A percentile compares a stretch with the other conserved stretches of the same genome.
These are phyloP conservation scores for Albula glossodonta DNA, from an alignment of 2,113 vertebrate species.

Conservation along the genomic window DNA sequence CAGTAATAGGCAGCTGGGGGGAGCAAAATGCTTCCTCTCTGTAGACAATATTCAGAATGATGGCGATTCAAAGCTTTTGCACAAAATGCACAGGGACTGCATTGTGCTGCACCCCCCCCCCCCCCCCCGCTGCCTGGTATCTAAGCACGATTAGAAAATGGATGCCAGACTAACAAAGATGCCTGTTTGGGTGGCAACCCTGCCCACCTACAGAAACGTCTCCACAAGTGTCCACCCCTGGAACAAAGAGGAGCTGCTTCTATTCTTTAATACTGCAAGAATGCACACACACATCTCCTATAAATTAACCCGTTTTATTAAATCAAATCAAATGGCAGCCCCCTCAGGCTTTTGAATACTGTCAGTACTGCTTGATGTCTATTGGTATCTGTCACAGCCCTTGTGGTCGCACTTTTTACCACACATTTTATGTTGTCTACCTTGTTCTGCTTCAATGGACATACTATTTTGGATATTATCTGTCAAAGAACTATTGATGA, in stretches of 20 bases:
- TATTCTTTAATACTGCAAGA: background rate
- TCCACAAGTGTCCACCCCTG: background rate
- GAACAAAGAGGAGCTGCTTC: background rate
- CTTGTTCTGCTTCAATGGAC: too few species aligned
- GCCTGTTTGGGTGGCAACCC: background rate
- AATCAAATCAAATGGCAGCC: too few species aligned
- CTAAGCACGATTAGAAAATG: background rate
- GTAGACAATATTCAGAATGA: background rate
- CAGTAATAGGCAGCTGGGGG: background rate
- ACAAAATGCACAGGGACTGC: background rate
- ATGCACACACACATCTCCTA: background rate
- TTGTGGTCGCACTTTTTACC: too few species aligned
- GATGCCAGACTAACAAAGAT: background rate
- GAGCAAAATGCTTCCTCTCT: background rate
- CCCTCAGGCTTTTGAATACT: too few species aligned
- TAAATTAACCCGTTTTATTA: too few species aligned
- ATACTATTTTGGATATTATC: too few species aligned
- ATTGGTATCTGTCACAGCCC: too few species aligned
- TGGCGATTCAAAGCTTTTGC: background rate
- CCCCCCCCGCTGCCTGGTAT: background rate
- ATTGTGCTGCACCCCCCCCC: background rate
- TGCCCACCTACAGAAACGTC: background rate
- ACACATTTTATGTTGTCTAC: too few species aligned
- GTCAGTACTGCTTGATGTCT: too few species aligned
- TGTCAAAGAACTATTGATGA: too few species aligned